A percentile compares a stretch with the other conserved stretches of the same genome.
Conservation (phyloP, 2,113 vertebrate genomes). For the Microcebus murinus region DNA sequence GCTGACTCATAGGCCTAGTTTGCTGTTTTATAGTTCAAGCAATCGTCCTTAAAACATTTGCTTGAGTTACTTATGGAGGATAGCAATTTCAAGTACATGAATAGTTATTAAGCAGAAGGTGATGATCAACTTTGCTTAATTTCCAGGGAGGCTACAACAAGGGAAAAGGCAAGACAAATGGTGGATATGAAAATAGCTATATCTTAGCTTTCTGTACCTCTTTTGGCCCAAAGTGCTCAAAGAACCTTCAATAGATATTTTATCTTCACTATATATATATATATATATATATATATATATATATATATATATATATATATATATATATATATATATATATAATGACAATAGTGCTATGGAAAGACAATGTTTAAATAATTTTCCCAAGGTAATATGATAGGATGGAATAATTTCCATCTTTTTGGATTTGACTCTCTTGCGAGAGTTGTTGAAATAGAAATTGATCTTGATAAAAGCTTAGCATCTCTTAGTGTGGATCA, state of each 20-base stretch:
- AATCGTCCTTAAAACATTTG: slow-evolving; percentile 35
- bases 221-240: neutral
- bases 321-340: neutral
- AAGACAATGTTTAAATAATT: slow-evolving; percentile 31
- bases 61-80: slow-evolving; percentile 13
- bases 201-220: neutral
- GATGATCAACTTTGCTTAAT: slow-evolving; percentile 22
- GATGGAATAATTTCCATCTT: neutral
- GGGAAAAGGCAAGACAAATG: neutral
- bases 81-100: neutral
- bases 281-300: neutral
- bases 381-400: neutral
- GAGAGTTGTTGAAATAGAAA: slow-evolving; percentile 45
- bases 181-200: neutral
- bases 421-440: neutral
- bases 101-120: slow-evolving; percentile 39
- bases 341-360: neutral
- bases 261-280: neutral
- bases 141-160: neutral
- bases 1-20: slow-evolving; percentile 72
- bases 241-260: slow-evolving; percentile 38
- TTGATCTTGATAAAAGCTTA: neutral
- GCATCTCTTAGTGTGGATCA: neutral
- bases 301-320: neutral
- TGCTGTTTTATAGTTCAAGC: slow-evolving; percentile 67